These are phyloP conservation scores for Taurulus bubalis DNA, from an alignment of 2,113 vertebrate species.

Conservation along the genomic window DNA sequence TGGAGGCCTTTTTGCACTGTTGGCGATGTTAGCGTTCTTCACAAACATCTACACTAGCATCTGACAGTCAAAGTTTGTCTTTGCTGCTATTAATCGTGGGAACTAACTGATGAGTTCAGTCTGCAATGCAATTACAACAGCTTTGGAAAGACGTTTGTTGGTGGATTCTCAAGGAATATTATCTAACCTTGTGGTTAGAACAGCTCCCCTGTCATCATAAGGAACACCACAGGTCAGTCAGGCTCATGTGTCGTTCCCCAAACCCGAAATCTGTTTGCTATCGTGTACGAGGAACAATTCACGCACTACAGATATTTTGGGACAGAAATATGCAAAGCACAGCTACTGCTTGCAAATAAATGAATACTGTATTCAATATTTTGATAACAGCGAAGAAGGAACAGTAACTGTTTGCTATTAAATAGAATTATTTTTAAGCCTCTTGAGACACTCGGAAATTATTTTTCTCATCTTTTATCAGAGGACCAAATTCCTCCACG, in stretches of 20 bases:
- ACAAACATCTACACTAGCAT: not conserved
- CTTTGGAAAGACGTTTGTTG: not conserved
- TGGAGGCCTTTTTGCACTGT: not conserved
- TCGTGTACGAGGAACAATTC: not conserved
- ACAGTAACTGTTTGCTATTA: slow-evolving; percentile 56
- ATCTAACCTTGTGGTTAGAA: not conserved
- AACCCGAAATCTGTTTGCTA: not conserved
- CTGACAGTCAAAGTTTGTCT: not conserved
- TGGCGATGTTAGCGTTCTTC: not conserved
- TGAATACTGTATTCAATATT: slow-evolving; percentile 45
- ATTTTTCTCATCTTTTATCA: slow-evolving; percentile 56
- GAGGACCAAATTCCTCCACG: slow-evolving; percentile 46
- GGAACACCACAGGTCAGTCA: not conserved
- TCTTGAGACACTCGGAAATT: slow-evolving; percentile 53
- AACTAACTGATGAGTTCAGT: not conserved
- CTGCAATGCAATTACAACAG: not conserved
- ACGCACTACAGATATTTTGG: slow-evolving; percentile 21
- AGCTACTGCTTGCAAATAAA: slow-evolving; percentile 14
- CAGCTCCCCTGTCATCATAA: not conserved
- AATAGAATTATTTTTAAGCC: slow-evolving; percentile 60
- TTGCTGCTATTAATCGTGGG: not conserved
- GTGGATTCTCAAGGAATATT: not conserved
- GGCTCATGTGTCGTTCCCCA: slow-evolving; percentile 15
- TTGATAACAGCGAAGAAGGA: slow-evolving; percentile 48
- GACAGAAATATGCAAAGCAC: slow-evolving; percentile 32